Percentiles rank a stretch among this genome's conserved stretches.
Conservation (phyloP, 2,113 vertebrate genomes). For the Sisor rabdophorus region DNA sequence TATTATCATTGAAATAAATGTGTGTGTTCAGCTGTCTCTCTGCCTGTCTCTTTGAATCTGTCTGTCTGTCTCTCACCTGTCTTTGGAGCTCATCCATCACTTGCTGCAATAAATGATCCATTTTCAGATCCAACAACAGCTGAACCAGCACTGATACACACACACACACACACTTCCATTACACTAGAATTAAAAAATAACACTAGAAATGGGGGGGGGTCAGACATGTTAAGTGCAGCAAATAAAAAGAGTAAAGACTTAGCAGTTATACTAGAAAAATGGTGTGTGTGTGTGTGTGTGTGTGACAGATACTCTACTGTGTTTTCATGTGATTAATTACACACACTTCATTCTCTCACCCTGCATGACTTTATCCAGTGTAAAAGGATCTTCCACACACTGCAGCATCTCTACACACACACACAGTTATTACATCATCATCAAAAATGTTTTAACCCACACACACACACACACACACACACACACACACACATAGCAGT, state of each 20-base stretch:
- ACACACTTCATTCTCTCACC: conserved; percentile 65
- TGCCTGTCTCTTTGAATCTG: conserved; percentile 53
- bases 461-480: not conserved
- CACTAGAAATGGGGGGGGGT: too few species aligned
- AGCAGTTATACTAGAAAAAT: too few species aligned
- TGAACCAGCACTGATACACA: conserved; percentile 78
- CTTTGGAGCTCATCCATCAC: conserved; percentile 79
- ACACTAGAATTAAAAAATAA: not conserved
- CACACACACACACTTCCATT: conserved; percentile 34
- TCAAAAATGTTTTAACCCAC: not conserved
- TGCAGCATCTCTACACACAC: conserved; percentile 74
- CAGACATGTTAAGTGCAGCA: too few species aligned
- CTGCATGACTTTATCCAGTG: conserved; percentile 74
- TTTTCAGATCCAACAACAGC: conserved; percentile 77
- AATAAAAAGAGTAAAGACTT: too few species aligned
- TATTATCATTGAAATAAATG: too few species aligned
- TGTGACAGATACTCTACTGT: too few species aligned
- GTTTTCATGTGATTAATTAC: too few species aligned
- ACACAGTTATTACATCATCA: not conserved
- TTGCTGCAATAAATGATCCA: conserved; percentile 68
- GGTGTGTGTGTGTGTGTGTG: too few species aligned
- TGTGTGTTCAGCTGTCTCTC: not conserved
- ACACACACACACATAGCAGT: not conserved
- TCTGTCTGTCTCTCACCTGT: conserved; percentile 68
- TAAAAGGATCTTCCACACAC: conserved; percentile 67